Percentiles rank a stretch among this genome's conserved stretches.
Evolutionary conservation across 53 echinoderm and acorn worm genomes (phyloP).

Genomic region (Pentamera pediparva): DNA sequence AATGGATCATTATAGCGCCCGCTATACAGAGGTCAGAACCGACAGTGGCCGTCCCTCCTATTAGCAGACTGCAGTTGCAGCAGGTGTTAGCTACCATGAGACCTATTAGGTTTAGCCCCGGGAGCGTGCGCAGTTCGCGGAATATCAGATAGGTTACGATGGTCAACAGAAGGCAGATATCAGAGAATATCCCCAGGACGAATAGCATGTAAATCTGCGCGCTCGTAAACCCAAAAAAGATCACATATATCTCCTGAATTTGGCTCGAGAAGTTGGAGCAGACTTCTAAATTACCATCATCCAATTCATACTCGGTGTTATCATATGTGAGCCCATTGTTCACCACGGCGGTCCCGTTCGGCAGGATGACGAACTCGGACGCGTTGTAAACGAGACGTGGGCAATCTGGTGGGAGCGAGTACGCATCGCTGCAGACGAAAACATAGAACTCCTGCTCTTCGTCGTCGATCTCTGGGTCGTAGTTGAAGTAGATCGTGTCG

Average conservation of each 20-base stretch:
- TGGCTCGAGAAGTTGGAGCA: slow-evolving; percentile 51
- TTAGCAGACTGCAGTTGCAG: slow-evolving; percentile 55
- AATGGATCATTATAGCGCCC: slow-evolving; percentile 65
- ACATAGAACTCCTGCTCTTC: slow-evolving; percentile 46
- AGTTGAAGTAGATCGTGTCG: slow-evolving; percentile 42
- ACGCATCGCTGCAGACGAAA: slow-evolving; percentile 55
- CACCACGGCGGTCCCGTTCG: slow-evolving; percentile 46
- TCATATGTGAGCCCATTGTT: slow-evolving; percentile 33
- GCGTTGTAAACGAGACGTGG: slow-evolving; percentile 50
- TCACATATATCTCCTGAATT: slow-evolving; percentile 46
- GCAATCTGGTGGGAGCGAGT: slow-evolving; percentile 45
- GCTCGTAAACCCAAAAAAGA: slow-evolving; percentile 65
- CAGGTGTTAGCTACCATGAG: slow-evolving; percentile 51
- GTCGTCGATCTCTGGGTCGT: not conserved
- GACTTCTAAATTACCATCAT: slow-evolving; percentile 40
- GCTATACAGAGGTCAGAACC: slow-evolving; percentile 40
- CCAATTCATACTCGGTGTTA: slow-evolving; percentile 42
- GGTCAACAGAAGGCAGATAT: slow-evolving; percentile 55
- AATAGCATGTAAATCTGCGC: slow-evolving; percentile 50
- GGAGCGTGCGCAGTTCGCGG: slow-evolving; percentile 78
- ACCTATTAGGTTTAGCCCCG: slow-evolving; percentile 71
- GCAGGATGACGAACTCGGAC: slow-evolving; percentile 49
- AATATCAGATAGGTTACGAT: slow-evolving; percentile 73
- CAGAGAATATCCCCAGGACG: slow-evolving; percentile 48
- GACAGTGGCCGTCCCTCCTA: slow-evolving; percentile 41